phyloP scores from a whole-genome alignment of 2,888 invertebrate species.

The Bombylius major region DNA sequence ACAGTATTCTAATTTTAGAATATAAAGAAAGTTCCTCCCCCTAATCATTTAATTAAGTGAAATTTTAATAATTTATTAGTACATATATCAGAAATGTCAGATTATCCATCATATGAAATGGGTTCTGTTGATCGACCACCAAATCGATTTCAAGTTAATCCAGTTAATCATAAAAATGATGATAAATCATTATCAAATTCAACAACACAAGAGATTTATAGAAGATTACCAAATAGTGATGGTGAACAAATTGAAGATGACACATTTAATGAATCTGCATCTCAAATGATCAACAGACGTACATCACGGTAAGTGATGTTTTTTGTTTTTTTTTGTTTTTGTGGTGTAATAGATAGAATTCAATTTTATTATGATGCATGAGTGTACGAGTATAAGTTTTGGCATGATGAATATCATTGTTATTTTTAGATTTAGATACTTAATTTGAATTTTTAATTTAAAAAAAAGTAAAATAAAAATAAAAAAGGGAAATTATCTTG shows the following conservation, averaged over 20 bases:
- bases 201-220: conserved; percentile 29
- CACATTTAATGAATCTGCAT: conserved; percentile 30
- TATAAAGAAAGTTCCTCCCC: too few species aligned
- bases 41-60: too few species aligned
- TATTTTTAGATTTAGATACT: too few species aligned
- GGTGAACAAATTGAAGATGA: conserved; percentile 33
- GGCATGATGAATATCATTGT: too few species aligned
- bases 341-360: too few species aligned
- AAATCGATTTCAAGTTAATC: conserved; percentile 38
- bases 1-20: too few species aligned
- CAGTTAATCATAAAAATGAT: conserved; percentile 31
- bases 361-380: too few species aligned
- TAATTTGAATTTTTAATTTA: too few species aligned
- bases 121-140: conserved; percentile 33
- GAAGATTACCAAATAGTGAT: conserved; percentile 30
- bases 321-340: background rate
- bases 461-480: too few species aligned
- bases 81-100: conserved; percentile 28
- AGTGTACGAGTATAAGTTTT: too few species aligned
- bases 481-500: too few species aligned
- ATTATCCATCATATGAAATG: conserved; percentile 31
- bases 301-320: conserved; percentile 22
- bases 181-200: conserved; percentile 19
- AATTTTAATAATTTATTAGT: too few species aligned
- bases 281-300: conserved; percentile 28